phyloP scores from a whole-genome alignment of 2,888 invertebrate genomes.

The Chirona hameri region DNA sequence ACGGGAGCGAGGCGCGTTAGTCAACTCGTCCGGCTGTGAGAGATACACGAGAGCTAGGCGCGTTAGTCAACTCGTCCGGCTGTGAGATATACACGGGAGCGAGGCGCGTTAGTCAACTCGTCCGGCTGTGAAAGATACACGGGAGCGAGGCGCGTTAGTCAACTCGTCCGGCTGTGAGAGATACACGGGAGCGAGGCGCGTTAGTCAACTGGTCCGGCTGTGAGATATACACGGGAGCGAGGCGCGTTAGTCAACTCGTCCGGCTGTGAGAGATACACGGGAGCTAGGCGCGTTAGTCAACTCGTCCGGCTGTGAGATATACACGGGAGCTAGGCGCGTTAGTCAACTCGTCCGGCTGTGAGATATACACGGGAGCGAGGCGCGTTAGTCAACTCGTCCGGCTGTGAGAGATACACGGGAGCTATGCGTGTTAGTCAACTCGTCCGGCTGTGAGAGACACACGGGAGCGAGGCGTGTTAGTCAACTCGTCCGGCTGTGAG shows the following conservation, averaged over 20 bases:
- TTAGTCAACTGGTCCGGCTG: conserved; percentile 67
- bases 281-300: conserved; percentile 11
- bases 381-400: conserved; percentile 59
- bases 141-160: conserved; percentile 26
- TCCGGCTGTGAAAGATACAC: conserved; percentile 63
- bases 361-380: conserved; percentile 40
- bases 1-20: conserved; percentile 24
- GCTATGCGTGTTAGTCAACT: conserved; percentile 46
- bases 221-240: conserved; percentile 43
- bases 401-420: conserved; percentile 55
- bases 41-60: conserved; percentile 32
- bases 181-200: conserved; percentile 30
- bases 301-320: conserved; percentile 70
- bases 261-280: conserved; percentile 58
- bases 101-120: conserved; percentile 51
- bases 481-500: conserved; percentile 69
- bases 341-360: conserved; percentile 68
- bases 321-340: conserved; percentile 25
- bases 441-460: conserved; percentile 67
- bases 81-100: conserved; percentile 49
- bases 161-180: conserved; percentile 70
- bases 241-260: conserved; percentile 56
- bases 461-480: conserved; percentile 24
- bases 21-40: conserved; percentile 69
- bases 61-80: conserved; percentile 63